Percentiles rank a stretch among this genome's conserved stretches.
phyloP scores from a whole-genome alignment of 2,113 vertebrate genomes.

The Capra hircus region DNA sequence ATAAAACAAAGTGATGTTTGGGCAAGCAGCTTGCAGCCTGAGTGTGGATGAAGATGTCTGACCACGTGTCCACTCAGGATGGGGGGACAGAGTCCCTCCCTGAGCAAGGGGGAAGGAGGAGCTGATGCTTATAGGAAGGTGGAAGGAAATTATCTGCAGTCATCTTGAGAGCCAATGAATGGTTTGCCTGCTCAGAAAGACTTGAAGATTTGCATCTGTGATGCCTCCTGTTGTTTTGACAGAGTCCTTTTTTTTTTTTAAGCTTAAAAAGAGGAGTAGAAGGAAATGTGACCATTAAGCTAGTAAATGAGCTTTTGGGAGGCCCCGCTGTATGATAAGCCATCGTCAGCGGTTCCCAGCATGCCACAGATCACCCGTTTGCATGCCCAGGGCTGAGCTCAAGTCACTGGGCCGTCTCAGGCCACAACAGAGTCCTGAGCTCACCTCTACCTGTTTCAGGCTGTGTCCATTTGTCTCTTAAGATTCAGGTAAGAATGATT shows the following conservation, averaged over 20 bases:
- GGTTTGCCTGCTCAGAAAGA: neutral
- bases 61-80: rapidly evolving
- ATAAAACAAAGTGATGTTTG: neutral
- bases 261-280: neutral
- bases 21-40: neutral
- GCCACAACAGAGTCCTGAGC: neutral
- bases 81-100: neutral
- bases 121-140: neutral
- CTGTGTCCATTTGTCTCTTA: neutral
- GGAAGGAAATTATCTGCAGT: neutral
- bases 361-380: neutral
- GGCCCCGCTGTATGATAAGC: neutral
- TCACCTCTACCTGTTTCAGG: neutral
- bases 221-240: neutral
- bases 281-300: neutral
- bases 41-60: neutral
- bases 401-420: neutral
- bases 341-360: neutral
- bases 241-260: neutral
- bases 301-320: neutral
- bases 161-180: neutral
- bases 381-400: neutral
- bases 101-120: neutral
- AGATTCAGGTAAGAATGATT: neutral
- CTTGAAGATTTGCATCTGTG: neutral